Evolutionary conservation across 2,113 vertebrate genomes (phyloP).

Genomic region (Eubucco bourcierii): DNA sequence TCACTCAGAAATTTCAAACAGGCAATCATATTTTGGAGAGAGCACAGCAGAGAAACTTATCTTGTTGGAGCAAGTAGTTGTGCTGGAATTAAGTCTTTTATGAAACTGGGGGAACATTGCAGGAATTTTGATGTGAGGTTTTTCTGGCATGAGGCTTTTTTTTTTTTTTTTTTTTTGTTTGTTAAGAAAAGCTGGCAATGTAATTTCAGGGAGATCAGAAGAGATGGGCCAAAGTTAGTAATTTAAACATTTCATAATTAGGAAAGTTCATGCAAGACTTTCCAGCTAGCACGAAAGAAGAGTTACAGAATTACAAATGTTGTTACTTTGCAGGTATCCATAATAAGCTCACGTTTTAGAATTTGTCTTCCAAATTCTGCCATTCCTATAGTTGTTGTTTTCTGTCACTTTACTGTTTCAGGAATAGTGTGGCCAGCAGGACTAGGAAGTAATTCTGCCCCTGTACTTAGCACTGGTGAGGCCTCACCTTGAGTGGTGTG

Average conservation of each 20-base stretch:
- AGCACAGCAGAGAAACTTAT: neutral
- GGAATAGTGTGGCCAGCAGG: too few species aligned
- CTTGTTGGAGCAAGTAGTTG: neutral
- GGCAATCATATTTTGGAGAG: neutral
- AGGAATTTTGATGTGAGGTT: neutral
- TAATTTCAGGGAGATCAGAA: neutral
- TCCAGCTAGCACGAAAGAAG: neutral
- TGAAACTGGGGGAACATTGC: neutral
- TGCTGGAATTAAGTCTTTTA: neutral
- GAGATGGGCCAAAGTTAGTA: neutral
- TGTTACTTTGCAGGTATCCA: neutral
- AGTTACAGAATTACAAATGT: neutral
- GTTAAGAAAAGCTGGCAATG: neutral
- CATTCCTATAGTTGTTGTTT: neutral
- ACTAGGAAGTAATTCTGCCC: too few species aligned
- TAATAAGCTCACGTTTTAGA: neutral
- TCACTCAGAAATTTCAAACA: neutral
- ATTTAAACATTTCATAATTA: neutral
- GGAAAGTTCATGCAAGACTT: neutral
- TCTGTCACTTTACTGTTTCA: neutral
- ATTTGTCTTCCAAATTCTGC: neutral
- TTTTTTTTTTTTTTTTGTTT: neutral
- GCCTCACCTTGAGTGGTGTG: too few species aligned
- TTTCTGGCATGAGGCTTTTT: neutral
- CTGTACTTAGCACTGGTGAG: too few species aligned